Base-by-base conservation (phyloP, 2,888 invertebrate genomes). In the Hirtodrosophila trivittata region DNA sequence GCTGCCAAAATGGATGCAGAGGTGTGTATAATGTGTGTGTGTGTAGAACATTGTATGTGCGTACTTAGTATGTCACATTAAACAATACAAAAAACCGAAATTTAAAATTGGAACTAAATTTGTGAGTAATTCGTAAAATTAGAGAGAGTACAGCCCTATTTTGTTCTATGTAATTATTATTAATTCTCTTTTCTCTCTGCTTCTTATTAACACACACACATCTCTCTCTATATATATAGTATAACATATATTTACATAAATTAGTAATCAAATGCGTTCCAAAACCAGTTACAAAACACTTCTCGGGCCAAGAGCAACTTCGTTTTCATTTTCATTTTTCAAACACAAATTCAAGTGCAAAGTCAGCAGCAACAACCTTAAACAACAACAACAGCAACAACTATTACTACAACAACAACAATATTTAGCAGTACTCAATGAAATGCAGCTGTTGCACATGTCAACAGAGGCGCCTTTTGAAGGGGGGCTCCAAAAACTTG, bases 1-100 rank as follows among this genome's bases (percentile, higher is more conserved):
- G 57, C 35, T 58, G 49, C 59, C 56, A 64, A 74, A 63, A 78
- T 83, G 83, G 82, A 84, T 72, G 71, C 73, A 62, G 80, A 83
- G 83, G 83, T 83, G 82, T 72, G 83, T 84, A 77, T 13, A 54
- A 33, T 42, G 43, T 51, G 49, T 47, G 35, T 42, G 25, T 26
- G 35, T 37, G 32, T n/a, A 12, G 28, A 32, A 33, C 32, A 38
- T 46, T 59, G 18, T 39, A 12, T 39, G 28, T 42, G 47, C 30
- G 18, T 25, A 16, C 30, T 33, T 32, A 25, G 14, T 54, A 28
- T 57, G 63, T 49, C 52, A 55, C 25, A 47, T 50, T 7, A 51
- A 62, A 30, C 30, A 52, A 39, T 55, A 55, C 28, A 47, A 28
- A 26, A 14, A 37, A 9, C 18, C n/a, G n/a, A n/a, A 14, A 45